Conservation (phyloP, 2,888 invertebrate species). For the Troglohyphantes excavatus region DNA sequence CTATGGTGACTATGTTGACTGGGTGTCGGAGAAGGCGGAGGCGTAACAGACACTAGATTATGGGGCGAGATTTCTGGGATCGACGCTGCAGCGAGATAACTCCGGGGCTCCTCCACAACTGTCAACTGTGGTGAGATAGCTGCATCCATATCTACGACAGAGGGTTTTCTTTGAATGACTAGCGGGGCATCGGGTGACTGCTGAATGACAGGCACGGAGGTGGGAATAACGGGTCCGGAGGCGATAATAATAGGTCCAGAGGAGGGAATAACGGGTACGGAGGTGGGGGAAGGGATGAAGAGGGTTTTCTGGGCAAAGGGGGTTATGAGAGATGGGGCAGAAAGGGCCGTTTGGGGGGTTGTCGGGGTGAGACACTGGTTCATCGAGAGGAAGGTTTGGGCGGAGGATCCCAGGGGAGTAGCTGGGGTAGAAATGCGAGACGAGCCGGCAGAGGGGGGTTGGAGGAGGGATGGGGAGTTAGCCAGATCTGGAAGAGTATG, state of each 20-base stretch:
- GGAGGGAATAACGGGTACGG: slow-evolving; percentile 41
- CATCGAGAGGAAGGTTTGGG: slow-evolving; percentile 71
- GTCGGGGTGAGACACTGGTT: slow-evolving; percentile 57
- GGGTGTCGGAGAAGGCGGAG: slow-evolving; percentile 80
- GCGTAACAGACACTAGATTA: slow-evolving; percentile 80
- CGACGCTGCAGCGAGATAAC: slow-evolving; percentile 40
- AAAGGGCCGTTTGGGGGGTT: slow-evolving; percentile 62
- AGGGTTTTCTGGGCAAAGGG: slow-evolving; percentile 56
- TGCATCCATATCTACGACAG: slow-evolving; percentile 42
- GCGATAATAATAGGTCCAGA: slow-evolving; percentile 15
- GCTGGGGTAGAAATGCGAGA: slow-evolving; percentile 73
- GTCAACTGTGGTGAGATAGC: slow-evolving; percentile 24
- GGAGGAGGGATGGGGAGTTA: slow-evolving; percentile 75
- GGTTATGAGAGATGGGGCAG: slow-evolving; percentile 73
- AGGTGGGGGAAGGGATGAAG: slow-evolving; percentile 64
- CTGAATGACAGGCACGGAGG: slow-evolving; percentile 58
- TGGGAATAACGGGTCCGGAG: slow-evolving; percentile 47
- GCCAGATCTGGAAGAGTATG: slow-evolving; percentile 75
- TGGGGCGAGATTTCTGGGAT: slow-evolving; percentile 81
- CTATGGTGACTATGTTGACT: slow-evolving; percentile 85
- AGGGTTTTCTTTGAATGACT: slow-evolving; percentile 67
- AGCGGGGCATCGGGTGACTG: slow-evolving; percentile 50
- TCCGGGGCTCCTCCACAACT: slow-evolving; percentile 26
- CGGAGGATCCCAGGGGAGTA: slow-evolving; percentile 62
- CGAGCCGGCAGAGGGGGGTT: slow-evolving; percentile 65